Percentiles rank a stretch among this genome's conserved stretches.
These are phyloP conservation scores for Pogonophryne albipinna DNA, from an alignment of 2,797 vertebrate species.

Conservation along the genomic window DNA sequence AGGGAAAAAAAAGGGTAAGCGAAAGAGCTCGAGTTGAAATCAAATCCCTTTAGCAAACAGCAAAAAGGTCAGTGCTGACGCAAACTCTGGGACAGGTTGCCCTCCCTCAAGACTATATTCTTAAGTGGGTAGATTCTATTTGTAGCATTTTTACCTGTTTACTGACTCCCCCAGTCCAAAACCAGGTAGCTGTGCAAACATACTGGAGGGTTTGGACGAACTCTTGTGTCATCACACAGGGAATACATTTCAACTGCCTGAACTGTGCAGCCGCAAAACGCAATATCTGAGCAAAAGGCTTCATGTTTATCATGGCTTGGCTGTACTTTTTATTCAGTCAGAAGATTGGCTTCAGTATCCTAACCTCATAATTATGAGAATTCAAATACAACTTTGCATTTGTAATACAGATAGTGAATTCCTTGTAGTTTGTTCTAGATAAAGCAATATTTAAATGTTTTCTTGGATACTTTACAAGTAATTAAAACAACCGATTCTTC, in stretches of 20 bases:
- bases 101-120: conserved; percentile 79
- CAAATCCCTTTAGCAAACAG: conserved; percentile 87
- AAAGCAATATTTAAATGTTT: not conserved
- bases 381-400: conserved; percentile 6
- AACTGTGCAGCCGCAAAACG: conserved; percentile 52
- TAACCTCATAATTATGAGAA: not conserved
- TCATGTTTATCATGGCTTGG: conserved; percentile 6
- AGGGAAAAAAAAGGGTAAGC: conserved; percentile 61
- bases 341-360: not conserved
- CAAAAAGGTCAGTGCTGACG: conserved; percentile 88
- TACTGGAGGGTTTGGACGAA: conserved; percentile 69
- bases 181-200: conserved; percentile 76
- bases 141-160: conserved; percentile 84
- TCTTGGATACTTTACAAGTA: not conserved
- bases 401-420: not conserved
- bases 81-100: conserved; percentile 69
- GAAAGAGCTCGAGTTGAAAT: conserved; percentile 78
- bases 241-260: conserved; percentile 62
- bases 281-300: conserved; percentile 32
- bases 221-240: conserved; percentile 67
- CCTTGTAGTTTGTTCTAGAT: not conserved
- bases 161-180: conserved; percentile 69
- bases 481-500: not conserved
- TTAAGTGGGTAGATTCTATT: conserved; percentile 83
- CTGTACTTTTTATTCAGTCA: conserved; percentile 12